Evolutionary conservation across 2,888 invertebrate species (phyloP).

Genomic region (Eupithecia insigniata): DNA sequence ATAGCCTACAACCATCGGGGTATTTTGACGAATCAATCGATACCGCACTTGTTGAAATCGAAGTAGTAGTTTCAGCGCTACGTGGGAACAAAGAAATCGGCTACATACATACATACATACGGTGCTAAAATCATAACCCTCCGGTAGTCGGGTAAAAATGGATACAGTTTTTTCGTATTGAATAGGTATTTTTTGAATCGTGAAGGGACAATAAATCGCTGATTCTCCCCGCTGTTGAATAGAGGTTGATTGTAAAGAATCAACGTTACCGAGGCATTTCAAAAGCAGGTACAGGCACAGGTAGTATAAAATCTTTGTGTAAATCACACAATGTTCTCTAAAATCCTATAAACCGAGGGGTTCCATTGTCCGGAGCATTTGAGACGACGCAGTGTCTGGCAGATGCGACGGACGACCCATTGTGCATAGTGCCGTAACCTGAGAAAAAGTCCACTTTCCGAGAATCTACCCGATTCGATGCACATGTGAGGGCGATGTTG

Average conservation of each 20-base stretch:
- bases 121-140: too few species aligned
- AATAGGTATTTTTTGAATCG: conserved; percentile 6
- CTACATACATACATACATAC: too few species aligned
- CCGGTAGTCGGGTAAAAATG: too few species aligned
- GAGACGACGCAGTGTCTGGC: conserved; percentile 76
- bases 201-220: conserved; percentile 23
- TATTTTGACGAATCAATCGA: too few species aligned
- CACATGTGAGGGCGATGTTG: conserved; percentile 62
- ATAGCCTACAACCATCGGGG: too few species aligned
- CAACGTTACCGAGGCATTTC: conserved; percentile 27
- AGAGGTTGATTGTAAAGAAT: conserved; percentile 38
- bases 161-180: not conserved
- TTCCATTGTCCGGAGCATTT: conserved; percentile 57
- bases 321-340: conserved; percentile 46
- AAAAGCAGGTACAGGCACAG: conserved; percentile 60
- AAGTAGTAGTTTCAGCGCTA: too few species aligned
- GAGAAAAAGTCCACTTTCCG: conserved; percentile 60
- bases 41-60: too few species aligned
- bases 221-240: conserved; percentile 36
- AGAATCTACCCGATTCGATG: conserved; percentile 62
- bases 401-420: conserved; percentile 63
- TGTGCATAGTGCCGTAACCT: conserved; percentile 54
- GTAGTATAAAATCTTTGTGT: conserved; percentile 52
- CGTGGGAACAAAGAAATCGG: too few species aligned
- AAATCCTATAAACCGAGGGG: conserved; percentile 42